Evolutionary conservation across 2,888 invertebrate species (phyloP), one percentile per base, ranked within the genome.

Genomic region (Eupithecia centaureata): DNA sequence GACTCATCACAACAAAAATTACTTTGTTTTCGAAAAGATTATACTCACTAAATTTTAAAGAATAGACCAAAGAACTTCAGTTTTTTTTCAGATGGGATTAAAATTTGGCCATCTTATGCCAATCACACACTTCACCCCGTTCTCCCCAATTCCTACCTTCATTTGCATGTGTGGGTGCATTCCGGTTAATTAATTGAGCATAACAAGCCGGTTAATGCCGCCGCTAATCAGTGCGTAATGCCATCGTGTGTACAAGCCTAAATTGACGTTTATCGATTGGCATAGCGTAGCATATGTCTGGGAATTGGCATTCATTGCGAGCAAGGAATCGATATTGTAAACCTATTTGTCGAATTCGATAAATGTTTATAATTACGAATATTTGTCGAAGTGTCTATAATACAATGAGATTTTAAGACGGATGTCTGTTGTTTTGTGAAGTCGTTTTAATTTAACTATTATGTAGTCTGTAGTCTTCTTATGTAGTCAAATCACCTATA

Each of bases 221-320:
- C 80, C 77, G 80, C 82, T 88, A 87, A 88, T 88, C 87, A 83
- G 81, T 76, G 77, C 76, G 84, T 86, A 86, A 87, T 85, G 80
- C 76, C 79, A 82, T 77, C 66, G 72, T 65, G 65, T 73, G 79
- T 76, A 76, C 75, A 77, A 70, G 74, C 72, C 72, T 78, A 74
- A 76, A 75, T 75, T 77, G 77, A 80, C 75, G 76, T 73, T 69
- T 79, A 81, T 77, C 75, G 77, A 81, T 82, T 68, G 67, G 1
- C 18, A 18, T 38, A 12, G 15, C 56, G 10, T 52, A 15, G 52
- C 57, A 57, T 1, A 22, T 57, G 57, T 56, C 28, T n/a, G 15
- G 27, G 15, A 27, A 52, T 27, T 52, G 52, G 52, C 52, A 27
- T 0, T 52, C 7, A 52, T 15, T 27, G 22, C 52, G 52, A 52